phyloP scores from a whole-genome alignment of 35 echinoderm and acorn worm species.

The Hemicentrotus pulcherrimus region DNA sequence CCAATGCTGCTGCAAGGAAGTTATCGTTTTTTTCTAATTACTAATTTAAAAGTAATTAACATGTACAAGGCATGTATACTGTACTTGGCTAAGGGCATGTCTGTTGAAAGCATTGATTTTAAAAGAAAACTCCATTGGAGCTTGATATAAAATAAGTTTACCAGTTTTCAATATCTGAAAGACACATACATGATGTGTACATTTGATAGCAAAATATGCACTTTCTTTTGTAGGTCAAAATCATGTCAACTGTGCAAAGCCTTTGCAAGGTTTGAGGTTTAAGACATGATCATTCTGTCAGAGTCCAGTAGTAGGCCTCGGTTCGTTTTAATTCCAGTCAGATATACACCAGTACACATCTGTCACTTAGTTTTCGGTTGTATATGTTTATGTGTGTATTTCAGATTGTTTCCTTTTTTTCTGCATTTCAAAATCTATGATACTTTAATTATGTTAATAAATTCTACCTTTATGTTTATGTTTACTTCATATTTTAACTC shows the following conservation, averaged over 20 bases:
- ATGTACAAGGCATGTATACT: neutral
- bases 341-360: neutral
- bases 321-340: neutral
- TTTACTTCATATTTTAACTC: neutral
- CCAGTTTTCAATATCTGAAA: too few relatives aligned
- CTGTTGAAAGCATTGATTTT: too few relatives aligned
- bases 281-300: neutral
- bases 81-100: neutral
- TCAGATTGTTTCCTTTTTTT: neutral
- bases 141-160: too few relatives aligned
- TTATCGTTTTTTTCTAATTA: neutral
- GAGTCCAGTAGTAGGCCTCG: neutral
- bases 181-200: too few relatives aligned
- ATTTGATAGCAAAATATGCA: too few relatives aligned
- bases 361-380: neutral
- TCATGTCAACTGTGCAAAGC: too few relatives aligned
- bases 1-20: neutral
- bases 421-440: neutral
- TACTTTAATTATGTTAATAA: neutral
- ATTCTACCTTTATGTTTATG: slow-evolving; percentile 19
- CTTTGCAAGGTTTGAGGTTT: too few relatives aligned
- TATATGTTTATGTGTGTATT: neutral
- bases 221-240: too few relatives aligned
- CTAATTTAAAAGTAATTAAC: too few relatives aligned
- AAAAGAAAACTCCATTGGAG: too few relatives aligned